Evolutionary conservation across 2,888 invertebrate species (phyloP).

Genomic region (Corythucha ciliata): DNA sequence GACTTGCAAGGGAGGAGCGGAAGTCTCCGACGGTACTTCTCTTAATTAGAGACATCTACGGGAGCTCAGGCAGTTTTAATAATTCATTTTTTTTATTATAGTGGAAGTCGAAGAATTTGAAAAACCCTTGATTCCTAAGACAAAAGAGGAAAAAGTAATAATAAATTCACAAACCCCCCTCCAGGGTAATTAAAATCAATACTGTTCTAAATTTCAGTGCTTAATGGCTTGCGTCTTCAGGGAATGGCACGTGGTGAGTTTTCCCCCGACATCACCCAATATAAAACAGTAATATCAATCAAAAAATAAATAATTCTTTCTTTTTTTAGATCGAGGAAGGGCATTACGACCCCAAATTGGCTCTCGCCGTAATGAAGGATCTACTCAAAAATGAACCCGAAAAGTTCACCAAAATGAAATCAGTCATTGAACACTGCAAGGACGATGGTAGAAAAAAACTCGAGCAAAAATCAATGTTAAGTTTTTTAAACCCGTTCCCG

Average conservation of each 20-base stretch:
- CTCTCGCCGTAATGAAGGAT: slow-evolving; percentile 24
- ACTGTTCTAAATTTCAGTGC: slow-evolving; percentile 21
- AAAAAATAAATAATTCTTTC: background rate
- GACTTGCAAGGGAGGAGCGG: slow-evolving; percentile 23
- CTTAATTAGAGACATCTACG: too few relatives aligned
- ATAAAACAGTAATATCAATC: slow-evolving; percentile 1
- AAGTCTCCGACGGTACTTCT: slow-evolving; percentile 25
- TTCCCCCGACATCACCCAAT: background rate
- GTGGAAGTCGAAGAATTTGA: slow-evolving; percentile 27
- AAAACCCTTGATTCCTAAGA: slow-evolving; percentile 26
- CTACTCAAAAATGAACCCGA: slow-evolving; percentile 25
- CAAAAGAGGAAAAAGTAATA: slow-evolving; percentile 26
- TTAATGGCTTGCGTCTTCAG: slow-evolving; percentile 27
- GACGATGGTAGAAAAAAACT: slow-evolving; percentile 21
- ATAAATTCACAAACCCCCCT: background rate
- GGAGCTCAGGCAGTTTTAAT: too few relatives aligned
- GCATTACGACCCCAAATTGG: slow-evolving; percentile 23
- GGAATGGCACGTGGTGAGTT: slow-evolving; percentile 16
- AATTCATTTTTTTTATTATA: slow-evolving; percentile 17
- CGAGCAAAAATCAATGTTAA: background rate
- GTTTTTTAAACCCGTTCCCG: background rate
- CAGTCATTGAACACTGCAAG: slow-evolving; percentile 26
- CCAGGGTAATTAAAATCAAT: background rate
- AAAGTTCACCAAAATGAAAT: slow-evolving; percentile 21
- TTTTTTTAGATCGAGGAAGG: slow-evolving; percentile 24